These are phyloP conservation scores for Drosophila kambysellisi DNA, from an alignment of 2,888 invertebrate genomes.

Conservation along the genomic window DNA sequence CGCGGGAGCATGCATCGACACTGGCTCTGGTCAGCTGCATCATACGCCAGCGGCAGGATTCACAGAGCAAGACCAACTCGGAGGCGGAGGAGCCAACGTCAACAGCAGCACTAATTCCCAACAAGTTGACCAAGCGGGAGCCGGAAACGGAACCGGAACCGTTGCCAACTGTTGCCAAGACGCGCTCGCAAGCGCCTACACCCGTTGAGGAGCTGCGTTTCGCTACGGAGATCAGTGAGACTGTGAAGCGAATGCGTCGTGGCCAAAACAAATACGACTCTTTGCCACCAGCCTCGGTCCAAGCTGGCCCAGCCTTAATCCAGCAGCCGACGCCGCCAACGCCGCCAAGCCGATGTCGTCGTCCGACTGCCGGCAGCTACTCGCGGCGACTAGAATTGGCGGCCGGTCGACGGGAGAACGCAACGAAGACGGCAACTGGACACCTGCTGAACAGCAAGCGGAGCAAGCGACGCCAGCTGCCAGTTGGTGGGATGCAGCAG, in stretches of 20 bases:
- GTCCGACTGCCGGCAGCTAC: constrained; percentile 38
- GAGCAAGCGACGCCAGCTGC: constrained; percentile 16
- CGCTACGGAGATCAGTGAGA: constrained; percentile 84
- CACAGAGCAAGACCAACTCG: constrained; percentile 81
- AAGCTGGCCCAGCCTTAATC: constrained; percentile 48
- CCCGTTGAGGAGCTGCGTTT: constrained; percentile 83
- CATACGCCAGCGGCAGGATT: constrained; percentile 85
- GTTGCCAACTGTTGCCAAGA: constrained; percentile 52
- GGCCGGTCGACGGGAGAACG: constrained; percentile 1
- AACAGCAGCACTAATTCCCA: constrained; percentile 6
- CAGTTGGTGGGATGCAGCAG: background rate
- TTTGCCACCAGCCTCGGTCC: constrained; percentile 47
- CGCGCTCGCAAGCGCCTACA: constrained; percentile 77
- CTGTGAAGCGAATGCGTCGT: constrained; percentile 83
- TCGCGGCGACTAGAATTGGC: constrained; percentile 49
- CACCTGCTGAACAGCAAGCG: constrained; percentile 1
- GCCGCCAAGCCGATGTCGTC: constrained; percentile 56
- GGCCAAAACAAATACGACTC: constrained; percentile 83
- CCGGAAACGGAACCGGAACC: constrained; percentile 39
- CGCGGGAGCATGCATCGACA: constrained; percentile 95
- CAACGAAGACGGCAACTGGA: constrained; percentile 25
- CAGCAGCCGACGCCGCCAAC: background rate
- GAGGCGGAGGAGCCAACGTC: constrained; percentile 76
- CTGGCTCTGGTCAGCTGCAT: constrained; percentile 91
- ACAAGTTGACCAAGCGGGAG: constrained; percentile 16